phyloP scores from a whole-genome alignment of 1,140 invertebrate genomes.

The Cherax destructor region DNA sequence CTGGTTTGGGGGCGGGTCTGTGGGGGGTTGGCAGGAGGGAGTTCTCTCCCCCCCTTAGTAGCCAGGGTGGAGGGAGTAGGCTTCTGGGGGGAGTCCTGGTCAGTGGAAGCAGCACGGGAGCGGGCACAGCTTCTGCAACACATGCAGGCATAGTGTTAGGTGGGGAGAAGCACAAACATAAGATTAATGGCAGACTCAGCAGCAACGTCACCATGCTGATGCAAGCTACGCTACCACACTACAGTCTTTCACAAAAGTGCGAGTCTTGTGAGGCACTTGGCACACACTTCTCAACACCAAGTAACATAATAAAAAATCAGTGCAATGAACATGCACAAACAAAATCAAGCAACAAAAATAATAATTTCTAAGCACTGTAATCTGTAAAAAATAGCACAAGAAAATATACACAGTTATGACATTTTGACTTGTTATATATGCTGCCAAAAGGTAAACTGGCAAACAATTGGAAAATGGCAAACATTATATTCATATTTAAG shows the following conservation, averaged over 20 bases:
- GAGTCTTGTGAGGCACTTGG: not conserved
- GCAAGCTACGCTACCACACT: constrained; percentile 28
- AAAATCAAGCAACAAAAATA: constrained; percentile 24
- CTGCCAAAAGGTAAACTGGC: too few relatives aligned
- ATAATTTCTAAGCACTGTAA: not conserved
- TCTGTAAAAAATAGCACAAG: too few relatives aligned
- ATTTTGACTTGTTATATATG: too few relatives aligned
- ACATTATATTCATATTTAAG: too few relatives aligned
- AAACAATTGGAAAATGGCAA: too few relatives aligned
- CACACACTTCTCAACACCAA: constrained; percentile 42
- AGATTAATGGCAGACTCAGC: constrained; percentile 40
- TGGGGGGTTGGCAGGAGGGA: constrained; percentile 65
- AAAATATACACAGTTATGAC: too few relatives aligned
- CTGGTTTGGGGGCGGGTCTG: constrained; percentile 65
- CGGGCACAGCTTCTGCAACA: constrained; percentile 69
- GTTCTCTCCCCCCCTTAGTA: constrained; percentile 56
- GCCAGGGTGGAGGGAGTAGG: constrained; percentile 59
- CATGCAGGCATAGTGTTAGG: constrained; percentile 56
- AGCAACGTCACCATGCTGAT: constrained; percentile 39
- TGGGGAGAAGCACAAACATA: constrained; percentile 45
- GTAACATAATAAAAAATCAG: constrained; percentile 28
- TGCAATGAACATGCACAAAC: constrained; percentile 35
- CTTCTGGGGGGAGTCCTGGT: constrained; percentile 69
- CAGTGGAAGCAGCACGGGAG: constrained; percentile 70
- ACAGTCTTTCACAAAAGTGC: constrained; percentile 9